Percentiles rank a stretch among this genome's conserved stretches.
phyloP scores from a whole-genome alignment of 2,113 vertebrate genomes.

The Piprites chloris region DNA sequence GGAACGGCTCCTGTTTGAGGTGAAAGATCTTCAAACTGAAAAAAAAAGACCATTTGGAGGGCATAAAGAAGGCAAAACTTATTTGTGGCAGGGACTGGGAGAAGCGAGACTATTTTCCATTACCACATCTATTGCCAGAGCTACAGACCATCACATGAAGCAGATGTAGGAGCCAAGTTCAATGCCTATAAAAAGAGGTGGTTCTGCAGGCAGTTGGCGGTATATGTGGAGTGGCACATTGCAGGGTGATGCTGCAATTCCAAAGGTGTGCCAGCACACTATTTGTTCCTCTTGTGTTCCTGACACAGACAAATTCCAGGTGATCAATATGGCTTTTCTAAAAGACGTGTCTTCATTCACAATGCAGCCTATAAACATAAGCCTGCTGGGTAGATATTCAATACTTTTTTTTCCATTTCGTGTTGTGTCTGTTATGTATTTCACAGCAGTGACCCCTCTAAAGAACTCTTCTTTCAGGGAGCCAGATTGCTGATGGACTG shows the following conservation, averaged over 20 bases:
- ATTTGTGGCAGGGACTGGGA: not conserved
- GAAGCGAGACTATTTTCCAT: not conserved
- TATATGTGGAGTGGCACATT: not conserved
- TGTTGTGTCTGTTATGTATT: not conserved
- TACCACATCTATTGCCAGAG: not conserved
- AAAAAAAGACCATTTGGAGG: not conserved
- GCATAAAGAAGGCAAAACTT: not conserved
- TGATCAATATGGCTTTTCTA: not conserved
- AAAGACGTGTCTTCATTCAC: not conserved
- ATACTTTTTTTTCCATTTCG: not conserved
- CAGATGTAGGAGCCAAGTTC: not conserved
- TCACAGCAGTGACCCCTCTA: not conserved
- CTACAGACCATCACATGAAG: accelerated
- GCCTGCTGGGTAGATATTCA: not conserved
- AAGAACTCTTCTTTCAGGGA: not conserved
- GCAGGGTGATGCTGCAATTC: not conserved
- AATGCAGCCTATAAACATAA: not conserved
- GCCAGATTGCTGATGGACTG: accelerated
- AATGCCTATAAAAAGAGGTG: not conserved
- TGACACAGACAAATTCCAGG: not conserved
- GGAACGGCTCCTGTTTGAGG: not conserved
- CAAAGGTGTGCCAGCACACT: not conserved
- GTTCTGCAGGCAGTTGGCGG: not conserved
- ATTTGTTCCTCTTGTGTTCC: not conserved
- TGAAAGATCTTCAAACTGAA: not conserved